Percentiles rank a stretch among this genome's conserved stretches.
These are phyloP conservation scores for Sebastes matsubarae DNA, from an alignment of 2,797 vertebrate genomes.

Conservation along the genomic window DNA sequence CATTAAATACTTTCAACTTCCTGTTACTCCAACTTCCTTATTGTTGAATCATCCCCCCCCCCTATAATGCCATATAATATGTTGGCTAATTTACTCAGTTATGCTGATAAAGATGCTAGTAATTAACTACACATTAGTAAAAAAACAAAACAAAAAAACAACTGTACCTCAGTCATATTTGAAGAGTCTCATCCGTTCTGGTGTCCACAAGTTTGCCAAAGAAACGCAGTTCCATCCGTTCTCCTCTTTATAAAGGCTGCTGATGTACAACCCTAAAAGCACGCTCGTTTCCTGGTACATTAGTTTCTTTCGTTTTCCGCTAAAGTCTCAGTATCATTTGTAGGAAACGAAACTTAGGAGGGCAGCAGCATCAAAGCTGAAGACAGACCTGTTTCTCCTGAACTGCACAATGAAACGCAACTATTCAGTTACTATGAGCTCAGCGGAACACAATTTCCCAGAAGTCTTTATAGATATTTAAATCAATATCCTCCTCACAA, in stretches of 20 bases:
- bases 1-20: too few species aligned
- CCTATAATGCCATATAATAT: too few species aligned
- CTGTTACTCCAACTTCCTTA: too few species aligned
- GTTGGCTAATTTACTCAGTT: too few species aligned
- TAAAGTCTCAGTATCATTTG: rapidly evolving
- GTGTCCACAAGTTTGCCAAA: rapidly evolving
- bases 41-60: too few species aligned
- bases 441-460: rapidly evolving
- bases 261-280: neutral
- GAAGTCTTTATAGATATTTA: too few species aligned
- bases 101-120: too few species aligned
- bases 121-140: neutral
- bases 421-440: neutral
- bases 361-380: rapidly evolving
- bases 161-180: slow-evolving; percentile 27
- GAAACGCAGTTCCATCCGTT: rapidly evolving
- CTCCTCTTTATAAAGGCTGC: slow-evolving; percentile 1
- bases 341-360: slow-evolving; percentile 14
- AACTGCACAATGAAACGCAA: neutral
- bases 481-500: too few species aligned
- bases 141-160: neutral
- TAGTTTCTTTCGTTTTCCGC: rapidly evolving
- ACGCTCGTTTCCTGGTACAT: too few species aligned
- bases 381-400: rapidly evolving
- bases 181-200: neutral